These are phyloP conservation scores for Rhodinocichla rosea DNA, from an alignment of 2,113 vertebrate species.

Conservation along the genomic window DNA sequence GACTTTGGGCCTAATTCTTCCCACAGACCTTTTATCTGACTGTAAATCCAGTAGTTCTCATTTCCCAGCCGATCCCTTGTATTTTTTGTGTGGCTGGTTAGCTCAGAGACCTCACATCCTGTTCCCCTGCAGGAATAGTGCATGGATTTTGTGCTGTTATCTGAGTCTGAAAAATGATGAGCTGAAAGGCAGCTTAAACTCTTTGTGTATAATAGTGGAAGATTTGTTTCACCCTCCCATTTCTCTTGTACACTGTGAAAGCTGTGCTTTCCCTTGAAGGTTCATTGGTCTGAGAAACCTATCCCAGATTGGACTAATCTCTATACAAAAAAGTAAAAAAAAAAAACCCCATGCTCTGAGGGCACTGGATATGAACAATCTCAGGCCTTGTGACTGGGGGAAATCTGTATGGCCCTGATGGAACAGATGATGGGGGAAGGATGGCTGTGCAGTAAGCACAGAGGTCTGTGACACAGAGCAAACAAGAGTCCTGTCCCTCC, in stretches of 20 bases:
- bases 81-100: not conserved
- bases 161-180: not conserved
- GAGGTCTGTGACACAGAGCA: not conserved
- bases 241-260: not conserved
- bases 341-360: not conserved
- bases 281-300: not conserved
- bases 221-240: not conserved
- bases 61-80: not conserved
- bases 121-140: rapidly evolving
- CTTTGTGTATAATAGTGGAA: not conserved
- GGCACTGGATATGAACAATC: not conserved
- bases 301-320: not conserved
- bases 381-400: not conserved
- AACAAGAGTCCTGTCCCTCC: not conserved
- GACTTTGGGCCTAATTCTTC: not conserved
- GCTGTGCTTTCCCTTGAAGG: not conserved
- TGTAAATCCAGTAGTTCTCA: not conserved
- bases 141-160: not conserved
- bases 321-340: not conserved
- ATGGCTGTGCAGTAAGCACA: not conserved
- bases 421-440: not conserved
- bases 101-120: not conserved
- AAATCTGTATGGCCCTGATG: not conserved
- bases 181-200: conserved; percentile 2
- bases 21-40: not conserved